Evolutionary conservation across 1,140 invertebrate species (phyloP).

Genomic region (Neodiprion lecontei): DNA sequence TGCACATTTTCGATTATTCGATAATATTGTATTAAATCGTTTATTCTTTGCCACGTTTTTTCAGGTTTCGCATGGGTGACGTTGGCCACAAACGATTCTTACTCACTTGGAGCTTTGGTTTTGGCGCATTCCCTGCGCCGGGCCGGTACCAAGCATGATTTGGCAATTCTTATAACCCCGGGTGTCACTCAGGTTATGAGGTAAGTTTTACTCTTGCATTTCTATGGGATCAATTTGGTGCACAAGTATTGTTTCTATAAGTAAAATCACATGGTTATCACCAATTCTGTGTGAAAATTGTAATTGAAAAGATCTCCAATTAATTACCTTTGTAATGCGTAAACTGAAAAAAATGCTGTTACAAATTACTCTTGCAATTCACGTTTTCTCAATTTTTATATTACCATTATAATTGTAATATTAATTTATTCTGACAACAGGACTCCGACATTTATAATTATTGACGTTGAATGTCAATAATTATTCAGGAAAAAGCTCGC

Average conservation of each 20-base stretch:
- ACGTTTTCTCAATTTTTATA: too few relatives aligned
- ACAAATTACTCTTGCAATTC: too few relatives aligned
- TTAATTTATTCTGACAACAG: too few relatives aligned
- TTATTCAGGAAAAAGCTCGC: too few relatives aligned
- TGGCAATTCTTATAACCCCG: conserved; percentile 86
- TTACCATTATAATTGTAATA: too few relatives aligned
- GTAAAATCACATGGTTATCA: neutral
- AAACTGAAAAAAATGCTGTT: too few relatives aligned
- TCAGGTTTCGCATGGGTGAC: conserved; percentile 91
- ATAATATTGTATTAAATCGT: neutral
- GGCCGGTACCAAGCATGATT: conserved; percentile 76
- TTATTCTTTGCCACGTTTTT: conserved; percentile 30
- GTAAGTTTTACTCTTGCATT: conserved; percentile 58
- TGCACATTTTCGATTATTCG: too few relatives aligned
- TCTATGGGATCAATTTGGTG: neutral
- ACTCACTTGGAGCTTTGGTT: conserved; percentile 90
- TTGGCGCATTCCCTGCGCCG: conserved; percentile 85
- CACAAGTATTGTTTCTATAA: too few relatives aligned
- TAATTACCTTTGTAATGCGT: too few relatives aligned
- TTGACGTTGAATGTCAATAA: too few relatives aligned
- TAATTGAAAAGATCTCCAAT: too few relatives aligned
- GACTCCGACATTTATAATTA: too few relatives aligned
- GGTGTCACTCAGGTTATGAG: conserved; percentile 84
- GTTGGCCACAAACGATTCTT: conserved; percentile 93
- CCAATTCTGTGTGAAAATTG: neutral